Evolutionary conservation across 2,113 vertebrate species (phyloP).

Genomic region (Casuarius casuarius): DNA sequence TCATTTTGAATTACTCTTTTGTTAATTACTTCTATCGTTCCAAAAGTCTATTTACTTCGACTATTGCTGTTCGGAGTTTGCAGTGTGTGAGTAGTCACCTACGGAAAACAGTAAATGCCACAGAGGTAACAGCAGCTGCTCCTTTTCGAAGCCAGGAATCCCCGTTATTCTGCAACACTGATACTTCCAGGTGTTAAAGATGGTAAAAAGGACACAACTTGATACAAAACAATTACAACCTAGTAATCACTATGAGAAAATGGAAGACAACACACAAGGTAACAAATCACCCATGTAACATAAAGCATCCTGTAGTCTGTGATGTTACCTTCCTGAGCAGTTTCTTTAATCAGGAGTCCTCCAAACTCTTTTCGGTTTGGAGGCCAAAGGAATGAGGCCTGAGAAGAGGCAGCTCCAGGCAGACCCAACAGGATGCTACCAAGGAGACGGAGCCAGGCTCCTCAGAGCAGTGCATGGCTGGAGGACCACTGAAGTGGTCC

Average conservation of each 20-base stretch:
- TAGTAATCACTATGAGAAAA: neutral
- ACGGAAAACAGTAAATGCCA: neutral
- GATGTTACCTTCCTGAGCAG: neutral
- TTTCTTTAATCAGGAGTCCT: neutral
- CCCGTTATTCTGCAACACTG: neutral
- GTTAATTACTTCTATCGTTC: neutral
- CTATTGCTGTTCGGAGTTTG: neutral
- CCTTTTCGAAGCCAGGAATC: neutral
- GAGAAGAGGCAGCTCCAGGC: neutral
- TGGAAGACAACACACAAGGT: neutral
- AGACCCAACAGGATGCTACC: fast-evolving
- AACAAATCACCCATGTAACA: neutral
- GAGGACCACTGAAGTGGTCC: neutral
- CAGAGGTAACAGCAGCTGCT: neutral
- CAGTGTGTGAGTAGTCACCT: neutral
- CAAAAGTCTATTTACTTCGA: neutral
- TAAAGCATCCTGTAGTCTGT: neutral
- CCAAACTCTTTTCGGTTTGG: neutral
- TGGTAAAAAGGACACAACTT: neutral
- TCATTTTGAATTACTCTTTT: neutral
- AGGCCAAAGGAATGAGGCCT: neutral
- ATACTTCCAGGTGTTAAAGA: neutral
- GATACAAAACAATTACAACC: neutral
- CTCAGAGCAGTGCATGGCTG: neutral
- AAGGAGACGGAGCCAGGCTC: neutral